Evolutionary conservation across 2,888 invertebrate genomes (phyloP).

Genomic region (Parnassius apollo): DNA sequence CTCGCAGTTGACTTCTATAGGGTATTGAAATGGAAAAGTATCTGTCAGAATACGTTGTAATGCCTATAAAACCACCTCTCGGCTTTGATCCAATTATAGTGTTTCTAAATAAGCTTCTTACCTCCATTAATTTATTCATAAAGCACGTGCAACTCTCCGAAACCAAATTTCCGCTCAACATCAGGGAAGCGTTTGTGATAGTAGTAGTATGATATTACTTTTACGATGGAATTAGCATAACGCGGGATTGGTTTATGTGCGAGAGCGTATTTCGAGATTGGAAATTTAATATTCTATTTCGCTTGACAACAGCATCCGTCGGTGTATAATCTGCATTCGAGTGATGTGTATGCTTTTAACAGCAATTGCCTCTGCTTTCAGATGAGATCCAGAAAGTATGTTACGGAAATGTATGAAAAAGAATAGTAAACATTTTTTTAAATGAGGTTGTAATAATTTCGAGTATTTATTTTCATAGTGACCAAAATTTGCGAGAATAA

Average conservation of each 20-base stretch:
- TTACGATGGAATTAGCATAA: constrained; percentile 25
- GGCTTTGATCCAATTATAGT: too few species aligned
- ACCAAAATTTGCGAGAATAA: too few species aligned
- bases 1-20: too few species aligned
- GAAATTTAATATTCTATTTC: constrained; percentile 30
- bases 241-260: constrained; percentile 20
- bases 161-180: constrained; percentile 11
- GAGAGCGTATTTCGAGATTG: constrained; percentile 26
- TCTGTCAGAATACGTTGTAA: too few species aligned
- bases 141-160: constrained; percentile 5
- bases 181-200: constrained; percentile 10
- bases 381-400: neutral
- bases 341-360: constrained; percentile 28
- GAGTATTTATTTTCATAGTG: too few species aligned
- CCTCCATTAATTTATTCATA: constrained; percentile 14
- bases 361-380: constrained; percentile 30
- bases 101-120: too few species aligned
- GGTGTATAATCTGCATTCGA: constrained; percentile 15
- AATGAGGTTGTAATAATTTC: too few species aligned
- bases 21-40: too few species aligned
- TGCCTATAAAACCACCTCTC: too few species aligned
- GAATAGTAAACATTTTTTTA: too few species aligned
- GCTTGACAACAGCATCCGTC: constrained; percentile 8
- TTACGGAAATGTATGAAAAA: too few species aligned
- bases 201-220: constrained; percentile 12